These are phyloP conservation scores for Mycteria americana DNA, from an alignment of 2,797 vertebrate genomes.

Conservation along the genomic window DNA sequence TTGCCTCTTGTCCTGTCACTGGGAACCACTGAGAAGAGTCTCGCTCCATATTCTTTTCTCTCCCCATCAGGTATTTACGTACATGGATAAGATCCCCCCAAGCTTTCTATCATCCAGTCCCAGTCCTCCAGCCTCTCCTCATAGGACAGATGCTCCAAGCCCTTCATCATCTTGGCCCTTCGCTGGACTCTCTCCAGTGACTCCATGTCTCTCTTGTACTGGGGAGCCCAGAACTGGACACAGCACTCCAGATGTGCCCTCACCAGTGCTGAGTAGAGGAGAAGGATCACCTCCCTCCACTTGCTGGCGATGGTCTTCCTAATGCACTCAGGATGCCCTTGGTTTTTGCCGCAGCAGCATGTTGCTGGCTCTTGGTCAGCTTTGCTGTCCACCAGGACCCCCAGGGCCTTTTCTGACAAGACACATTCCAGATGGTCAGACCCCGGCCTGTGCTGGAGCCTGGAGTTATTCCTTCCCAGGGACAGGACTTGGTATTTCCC, in stretches of 20 bases:
- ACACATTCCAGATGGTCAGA: background rate
- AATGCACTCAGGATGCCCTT: background rate
- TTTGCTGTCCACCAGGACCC: background rate
- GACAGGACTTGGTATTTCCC: background rate
- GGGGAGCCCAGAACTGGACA: background rate
- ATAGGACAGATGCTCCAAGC: background rate
- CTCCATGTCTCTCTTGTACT: background rate
- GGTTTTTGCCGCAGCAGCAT: background rate
- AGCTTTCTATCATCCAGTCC: background rate
- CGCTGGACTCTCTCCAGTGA: background rate
- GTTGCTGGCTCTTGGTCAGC: background rate
- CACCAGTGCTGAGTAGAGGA: background rate
- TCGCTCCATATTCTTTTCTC: background rate
- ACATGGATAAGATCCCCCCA: background rate
- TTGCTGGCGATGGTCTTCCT: background rate
- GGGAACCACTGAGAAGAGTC: background rate
- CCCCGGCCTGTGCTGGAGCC: background rate
- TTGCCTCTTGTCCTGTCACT: background rate
- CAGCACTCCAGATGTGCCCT: background rate
- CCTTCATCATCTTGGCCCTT: background rate
- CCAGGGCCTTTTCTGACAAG: background rate
- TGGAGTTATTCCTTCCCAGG: background rate
- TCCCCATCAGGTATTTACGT: background rate
- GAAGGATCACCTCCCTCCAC: background rate
- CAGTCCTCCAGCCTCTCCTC: background rate